Percentiles rank a stretch among this genome's conserved stretches.
Evolutionary conservation across 2,113 vertebrate species (phyloP).

Genomic region (Tyto alba): DNA sequence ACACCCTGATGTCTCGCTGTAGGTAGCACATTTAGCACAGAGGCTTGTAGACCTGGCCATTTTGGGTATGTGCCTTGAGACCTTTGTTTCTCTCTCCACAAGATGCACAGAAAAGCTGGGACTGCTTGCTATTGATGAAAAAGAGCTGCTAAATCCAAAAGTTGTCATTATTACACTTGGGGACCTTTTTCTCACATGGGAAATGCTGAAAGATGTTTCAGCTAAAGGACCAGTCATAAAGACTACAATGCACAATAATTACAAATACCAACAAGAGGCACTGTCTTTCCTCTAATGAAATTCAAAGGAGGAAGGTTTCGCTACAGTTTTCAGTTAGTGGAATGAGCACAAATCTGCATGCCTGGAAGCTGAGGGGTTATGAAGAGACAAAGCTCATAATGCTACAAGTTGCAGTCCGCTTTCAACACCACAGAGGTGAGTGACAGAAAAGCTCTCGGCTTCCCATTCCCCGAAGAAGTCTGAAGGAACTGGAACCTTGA

Average conservation of each 20-base stretch:
- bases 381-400: not conserved
- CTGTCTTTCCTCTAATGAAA: not conserved
- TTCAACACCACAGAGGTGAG: not conserved
- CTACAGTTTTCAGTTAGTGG: rapidly evolving
- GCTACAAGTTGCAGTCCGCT: not conserved
- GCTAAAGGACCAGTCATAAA: not conserved
- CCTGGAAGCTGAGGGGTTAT: not conserved
- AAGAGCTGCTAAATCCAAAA: not conserved
- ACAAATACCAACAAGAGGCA: not conserved
- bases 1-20: rapidly evolving
- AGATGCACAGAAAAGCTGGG: not conserved
- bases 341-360: rapidly evolving
- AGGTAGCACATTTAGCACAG: rapidly evolving
- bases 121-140: rapidly evolving
- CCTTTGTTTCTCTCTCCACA: not conserved
- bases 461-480: not conserved
- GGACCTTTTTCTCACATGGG: rapidly evolving
- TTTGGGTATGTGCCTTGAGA: rapidly evolving
- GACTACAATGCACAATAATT: no score
- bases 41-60: rapidly evolving
- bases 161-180: not conserved
- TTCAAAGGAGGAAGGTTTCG: not conserved
- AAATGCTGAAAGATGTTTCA: not conserved
- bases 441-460: not conserved
- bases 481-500: not conserved